Base-by-base conservation (phyloP, 2,113 vertebrate species). In the Eulemur rufifrons region DNA sequence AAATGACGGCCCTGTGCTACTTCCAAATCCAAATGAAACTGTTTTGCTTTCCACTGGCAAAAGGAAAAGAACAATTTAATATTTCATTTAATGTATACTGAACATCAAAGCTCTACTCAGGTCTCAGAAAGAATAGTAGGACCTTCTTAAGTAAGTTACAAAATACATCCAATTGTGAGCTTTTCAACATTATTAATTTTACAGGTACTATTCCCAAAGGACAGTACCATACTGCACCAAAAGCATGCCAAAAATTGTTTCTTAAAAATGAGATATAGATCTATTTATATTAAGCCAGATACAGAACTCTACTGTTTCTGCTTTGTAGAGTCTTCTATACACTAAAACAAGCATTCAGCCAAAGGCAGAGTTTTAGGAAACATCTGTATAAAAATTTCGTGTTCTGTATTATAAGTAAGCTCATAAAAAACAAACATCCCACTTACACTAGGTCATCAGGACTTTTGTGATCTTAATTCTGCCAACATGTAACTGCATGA, bases 1-100 rank as follows among this genome's bases (percentile, higher is more conserved):
- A 98, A 99, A 99, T 47, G 99, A 99, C 68, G 99, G 98, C 52
- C 98, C 98, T 50, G 96, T 89, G 2, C 69, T 27, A 64, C 97
- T 96, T 91, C 92, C 96, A 47, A 99, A 99, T 68, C 98, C 98
- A 98, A 99, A 99, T 5, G 96, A 95, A 82, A 95, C 45, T n/a
- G 86, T 37, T 89, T 83, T 98, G 85, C 76, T 98, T 98, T 98
- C 99, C 96, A 42, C 85, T 89, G 97, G 59, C 18, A 96, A 98
- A 76, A 97, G 78, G 25, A 96, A 56, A 17, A 94, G 32, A 85
- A 80, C 3, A 93, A 71, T 76, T 97, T 85, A 89, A 6, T 69
- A 56, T 91, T 88, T 97, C 50, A 95, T 29, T 91, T 56, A 92
- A 96, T 29, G 90, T 63, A 88, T 29, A 71, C 2, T 34, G 3